A percentile compares a stretch with the other conserved stretches of the same genome.
Conservation (phyloP, 2,797 vertebrate species). For the Eidolon dupreanum region DNA sequence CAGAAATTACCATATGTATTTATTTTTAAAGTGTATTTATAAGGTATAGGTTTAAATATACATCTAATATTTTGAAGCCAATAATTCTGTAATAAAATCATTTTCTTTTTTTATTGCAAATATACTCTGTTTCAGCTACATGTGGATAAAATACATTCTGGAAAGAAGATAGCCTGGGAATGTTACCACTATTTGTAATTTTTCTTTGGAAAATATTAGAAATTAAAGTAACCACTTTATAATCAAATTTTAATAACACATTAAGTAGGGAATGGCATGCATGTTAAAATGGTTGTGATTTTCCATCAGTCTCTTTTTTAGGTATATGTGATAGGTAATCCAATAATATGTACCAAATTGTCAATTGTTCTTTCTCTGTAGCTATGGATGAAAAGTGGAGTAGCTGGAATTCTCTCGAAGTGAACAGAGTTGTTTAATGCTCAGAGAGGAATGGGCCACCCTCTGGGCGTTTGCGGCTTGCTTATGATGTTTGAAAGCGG, state of each 20-base stretch:
- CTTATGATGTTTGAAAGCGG: conserved; percentile 68
- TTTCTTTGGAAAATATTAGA: conserved; percentile 35
- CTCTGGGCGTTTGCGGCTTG: conserved; percentile 44
- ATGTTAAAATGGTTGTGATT: background rate
- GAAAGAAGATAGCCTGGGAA: background rate
- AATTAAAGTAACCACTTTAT: background rate
- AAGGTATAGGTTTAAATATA: background rate
- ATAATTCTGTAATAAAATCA: background rate
- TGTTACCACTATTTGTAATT: background rate
- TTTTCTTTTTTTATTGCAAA: conserved; percentile 17
- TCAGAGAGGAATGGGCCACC: background rate
- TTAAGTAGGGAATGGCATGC: background rate
- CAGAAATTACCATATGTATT: background rate
- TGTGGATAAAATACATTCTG: background rate
- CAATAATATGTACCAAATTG: background rate
- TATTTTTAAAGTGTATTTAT: background rate
- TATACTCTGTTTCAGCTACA: background rate
- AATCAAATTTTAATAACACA: background rate
- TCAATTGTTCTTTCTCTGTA: background rate
- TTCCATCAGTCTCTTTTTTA: background rate
- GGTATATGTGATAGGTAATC: background rate
- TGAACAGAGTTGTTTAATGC: rapidly evolving
- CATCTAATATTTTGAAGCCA: background rate
- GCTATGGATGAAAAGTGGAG: background rate
- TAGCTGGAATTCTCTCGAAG: background rate